Evolutionary conservation across 2,888 invertebrate species (phyloP), one percentile per base, ranked within the genome.

Genomic region (Entomobrya multifasciata): DNA sequence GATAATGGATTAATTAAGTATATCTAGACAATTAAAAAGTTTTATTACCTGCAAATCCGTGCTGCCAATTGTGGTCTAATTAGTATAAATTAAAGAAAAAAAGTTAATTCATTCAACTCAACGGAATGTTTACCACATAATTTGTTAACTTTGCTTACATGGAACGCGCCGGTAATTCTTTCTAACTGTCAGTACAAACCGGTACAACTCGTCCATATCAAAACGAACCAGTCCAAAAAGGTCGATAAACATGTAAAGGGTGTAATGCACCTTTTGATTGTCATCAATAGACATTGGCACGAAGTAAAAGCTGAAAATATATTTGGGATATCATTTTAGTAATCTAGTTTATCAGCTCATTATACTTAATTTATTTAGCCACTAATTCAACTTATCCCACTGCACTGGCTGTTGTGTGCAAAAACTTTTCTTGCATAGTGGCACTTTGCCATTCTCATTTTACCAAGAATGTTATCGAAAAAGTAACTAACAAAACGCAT

Each of bases 141-240:
- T n/a, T n/a, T n/a, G n/a, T n/a, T n/a, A n/a, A n/a, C n/a, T n/a
- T n/a, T n/a, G 27, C 70, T 82, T 82, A 82, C 81, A 82, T 47
- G 96, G 96, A 0, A 97, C 96, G 36, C 95, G 93, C 10, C 97
- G 93, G 92, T 97, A 97, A 93, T 97, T 97, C 92, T 96, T 97
- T 92, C 95, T 94, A 2, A 97, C 96, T 0, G 97, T 97, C 90
- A 97, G 92, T 1, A 95, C 95, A 92, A 97, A 97, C 80, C 95
- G 93, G 36, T 95, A 94, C 78, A 97, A 92, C 72, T 95, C 95
- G 89, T 94, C 94, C 27, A 94, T 92, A 91, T 97, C 96, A 92
- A 96, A 96, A 55, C 94, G 87, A 20, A 79, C 83, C 78, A 95
- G 91, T 0, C 94, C 95, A 91, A 96, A 97, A 8, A 97, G 93